These are phyloP conservation scores for Cryptomyrus ogoouensis DNA, from an alignment of 2,113 vertebrate genomes.

Conservation along the genomic window DNA sequence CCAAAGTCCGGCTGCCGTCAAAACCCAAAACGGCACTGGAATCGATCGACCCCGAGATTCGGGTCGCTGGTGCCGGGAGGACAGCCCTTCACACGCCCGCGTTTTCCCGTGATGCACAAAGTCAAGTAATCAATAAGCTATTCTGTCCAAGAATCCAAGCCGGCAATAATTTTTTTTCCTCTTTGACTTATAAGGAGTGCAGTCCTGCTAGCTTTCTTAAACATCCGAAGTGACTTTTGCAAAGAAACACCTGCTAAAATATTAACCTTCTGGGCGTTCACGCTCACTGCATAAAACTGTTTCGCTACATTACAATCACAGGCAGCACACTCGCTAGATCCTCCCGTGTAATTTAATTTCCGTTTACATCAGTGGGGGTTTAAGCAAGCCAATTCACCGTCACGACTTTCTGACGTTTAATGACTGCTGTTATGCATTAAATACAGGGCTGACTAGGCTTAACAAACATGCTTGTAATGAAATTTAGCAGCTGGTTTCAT, in stretches of 20 bases:
- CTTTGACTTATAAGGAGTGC: constrained; percentile 15
- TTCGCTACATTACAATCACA: neutral
- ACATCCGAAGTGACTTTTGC: constrained; percentile 9
- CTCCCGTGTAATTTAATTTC: neutral
- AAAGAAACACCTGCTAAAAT: neutral
- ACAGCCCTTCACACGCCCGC: constrained; percentile 51
- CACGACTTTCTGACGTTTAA: neutral
- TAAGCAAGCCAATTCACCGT: neutral
- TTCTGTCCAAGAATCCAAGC: constrained; percentile 52
- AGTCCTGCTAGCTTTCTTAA: constrained; percentile 31
- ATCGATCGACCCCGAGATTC: constrained; percentile 58
- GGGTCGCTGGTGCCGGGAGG: constrained; percentile 38
- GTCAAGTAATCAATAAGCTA: constrained; percentile 65
- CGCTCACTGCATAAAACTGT: neutral
- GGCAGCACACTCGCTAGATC: neutral
- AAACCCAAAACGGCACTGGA: constrained; percentile 36
- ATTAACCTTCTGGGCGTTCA: neutral
- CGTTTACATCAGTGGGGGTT: neutral
- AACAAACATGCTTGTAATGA: constrained; percentile 3
- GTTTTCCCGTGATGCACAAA: constrained; percentile 50
- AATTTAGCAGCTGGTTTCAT: neutral
- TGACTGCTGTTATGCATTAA: neutral
- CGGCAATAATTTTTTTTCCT: constrained; percentile 52
- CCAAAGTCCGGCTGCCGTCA: constrained; percentile 39
- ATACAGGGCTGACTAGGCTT: neutral